phyloP scores from a whole-genome alignment of 2,797 vertebrate species.

The Centroberyx gerrardi region DNA sequence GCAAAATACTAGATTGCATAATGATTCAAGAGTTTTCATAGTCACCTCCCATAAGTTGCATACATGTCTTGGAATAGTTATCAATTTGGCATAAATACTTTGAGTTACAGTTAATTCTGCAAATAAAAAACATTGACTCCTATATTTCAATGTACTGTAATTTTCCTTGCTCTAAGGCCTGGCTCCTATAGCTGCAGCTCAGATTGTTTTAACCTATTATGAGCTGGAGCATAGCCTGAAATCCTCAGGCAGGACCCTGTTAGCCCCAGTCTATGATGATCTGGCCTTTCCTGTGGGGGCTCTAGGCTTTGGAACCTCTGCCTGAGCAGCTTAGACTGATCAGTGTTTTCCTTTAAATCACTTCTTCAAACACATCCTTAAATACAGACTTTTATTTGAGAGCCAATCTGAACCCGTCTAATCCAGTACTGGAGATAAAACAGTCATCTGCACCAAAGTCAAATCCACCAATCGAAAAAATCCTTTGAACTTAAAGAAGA shows the following conservation, averaged over 20 bases:
- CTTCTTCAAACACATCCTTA: slow-evolving; percentile 14
- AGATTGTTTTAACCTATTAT: slow-evolving; percentile 55
- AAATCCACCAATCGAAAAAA: slow-evolving; percentile 7
- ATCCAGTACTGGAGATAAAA: not conserved
- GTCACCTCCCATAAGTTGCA: no score
- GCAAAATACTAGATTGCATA: no score
- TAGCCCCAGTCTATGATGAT: slow-evolving; percentile 53
- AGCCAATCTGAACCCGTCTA: not conserved
- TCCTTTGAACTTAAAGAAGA: not conserved
- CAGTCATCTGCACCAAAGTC: not conserved
- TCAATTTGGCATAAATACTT: no score
- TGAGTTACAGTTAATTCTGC: not conserved
- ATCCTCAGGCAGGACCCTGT: slow-evolving; percentile 51
- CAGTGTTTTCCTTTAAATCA: not conserved
- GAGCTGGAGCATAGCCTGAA: slow-evolving; percentile 47
- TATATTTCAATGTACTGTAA: slow-evolving; percentile 1
- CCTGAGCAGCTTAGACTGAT: not conserved
- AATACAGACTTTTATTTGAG: slow-evolving; percentile 15
- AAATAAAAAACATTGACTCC: no score
- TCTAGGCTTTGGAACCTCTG: slow-evolving; percentile 19
- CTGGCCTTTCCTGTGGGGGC: not conserved
- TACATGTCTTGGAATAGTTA: no score
- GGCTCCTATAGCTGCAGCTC: slow-evolving; percentile 39
- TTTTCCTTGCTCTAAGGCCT: slow-evolving; percentile 37
- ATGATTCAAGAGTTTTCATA: no score